Base-by-base conservation (phyloP, 2,113 vertebrate genomes). In the Saguinus imperator region DNA sequence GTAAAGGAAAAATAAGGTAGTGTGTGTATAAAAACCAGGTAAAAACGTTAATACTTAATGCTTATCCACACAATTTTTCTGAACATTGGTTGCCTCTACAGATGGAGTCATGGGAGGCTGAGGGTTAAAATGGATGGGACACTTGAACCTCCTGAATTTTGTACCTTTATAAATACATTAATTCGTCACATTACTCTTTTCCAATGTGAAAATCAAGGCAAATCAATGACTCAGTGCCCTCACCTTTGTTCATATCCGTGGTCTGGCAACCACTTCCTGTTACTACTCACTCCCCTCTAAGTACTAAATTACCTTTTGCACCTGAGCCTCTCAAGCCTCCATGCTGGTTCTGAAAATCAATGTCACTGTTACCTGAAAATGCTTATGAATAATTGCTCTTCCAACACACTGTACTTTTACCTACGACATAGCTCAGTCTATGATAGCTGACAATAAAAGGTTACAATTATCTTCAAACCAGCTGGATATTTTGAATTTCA, bases 111-210 rank as follows among this genome's bases (percentile, higher is more conserved):
- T 29, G 7, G 61, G 64, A 86, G 27, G 85, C 35, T 89, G 80
- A 80, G 70, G 40, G 14, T 4, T 45, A 18, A 57, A 23, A 66
- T 75, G 85, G 27, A 72, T 55, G 32, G 43, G 20, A 83, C 18
- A 48, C 21, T 18, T 48, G 27, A 94, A 52, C 9, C 6, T 75
- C 87, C 86, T 61, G 76, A 87, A 87, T 75, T 95, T 97, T 86
- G 57, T 29, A 66, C 11, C 37, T 79, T 64, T 32, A 43, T 43
- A 32, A 72, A 77, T 58, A 4, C 21, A 58, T 45, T 81, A 86
- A 13, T 58, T 76, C 52, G 52, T 94, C 45, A 83, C 64, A 64
- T 64, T 50, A 92, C 57, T 79, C 84, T 55, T 21, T 88, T 61
- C 81, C 58, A 80, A 68, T 37, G n/a, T 84, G 61, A 87, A 83